These are phyloP conservation scores for Coregonus suidteri DNA, from an alignment of 2,797 vertebrate genomes.

Conservation along the genomic window DNA sequence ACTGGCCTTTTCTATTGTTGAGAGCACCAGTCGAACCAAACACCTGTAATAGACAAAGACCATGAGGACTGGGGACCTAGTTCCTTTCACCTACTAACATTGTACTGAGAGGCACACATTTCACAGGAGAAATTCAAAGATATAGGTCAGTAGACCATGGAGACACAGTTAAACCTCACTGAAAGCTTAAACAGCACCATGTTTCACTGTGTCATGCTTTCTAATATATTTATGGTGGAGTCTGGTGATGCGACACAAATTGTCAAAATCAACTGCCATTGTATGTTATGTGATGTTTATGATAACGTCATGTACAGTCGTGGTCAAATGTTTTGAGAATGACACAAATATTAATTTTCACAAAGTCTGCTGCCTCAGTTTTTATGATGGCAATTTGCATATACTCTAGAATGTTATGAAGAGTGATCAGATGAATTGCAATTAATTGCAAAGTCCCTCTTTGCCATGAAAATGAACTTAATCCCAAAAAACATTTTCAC, in stretches of 20 bases:
- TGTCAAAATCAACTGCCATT: background rate
- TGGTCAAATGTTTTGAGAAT: too few relatives aligned
- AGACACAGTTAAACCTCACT: conserved; percentile 48
- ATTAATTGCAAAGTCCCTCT: too few relatives aligned
- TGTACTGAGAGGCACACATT: conserved; percentile 65
- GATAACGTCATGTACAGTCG: background rate
- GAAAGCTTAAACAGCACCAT: background rate
- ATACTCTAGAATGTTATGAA: too few relatives aligned
- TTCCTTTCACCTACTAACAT: conserved; percentile 75
- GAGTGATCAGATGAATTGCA: too few relatives aligned
- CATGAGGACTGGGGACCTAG: conserved; percentile 64
- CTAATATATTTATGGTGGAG: background rate
- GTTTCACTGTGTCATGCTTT: background rate
- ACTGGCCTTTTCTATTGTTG: conserved; percentile 64
- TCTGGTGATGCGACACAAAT: background rate
- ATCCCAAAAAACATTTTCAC: too few relatives aligned
- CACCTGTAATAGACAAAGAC: conserved; percentile 74
- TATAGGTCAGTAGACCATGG: conserved; percentile 73
- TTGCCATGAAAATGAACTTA: too few relatives aligned
- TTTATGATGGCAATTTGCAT: too few relatives aligned
- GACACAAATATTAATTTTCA: too few relatives aligned
- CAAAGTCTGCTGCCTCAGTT: too few relatives aligned
- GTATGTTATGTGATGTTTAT: background rate
- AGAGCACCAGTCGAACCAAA: conserved; percentile 82
- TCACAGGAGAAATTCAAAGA: conserved; percentile 45